Evolutionary conservation across 1,140 invertebrate species (phyloP).

Genomic region (Drosophila pectinifera): DNA sequence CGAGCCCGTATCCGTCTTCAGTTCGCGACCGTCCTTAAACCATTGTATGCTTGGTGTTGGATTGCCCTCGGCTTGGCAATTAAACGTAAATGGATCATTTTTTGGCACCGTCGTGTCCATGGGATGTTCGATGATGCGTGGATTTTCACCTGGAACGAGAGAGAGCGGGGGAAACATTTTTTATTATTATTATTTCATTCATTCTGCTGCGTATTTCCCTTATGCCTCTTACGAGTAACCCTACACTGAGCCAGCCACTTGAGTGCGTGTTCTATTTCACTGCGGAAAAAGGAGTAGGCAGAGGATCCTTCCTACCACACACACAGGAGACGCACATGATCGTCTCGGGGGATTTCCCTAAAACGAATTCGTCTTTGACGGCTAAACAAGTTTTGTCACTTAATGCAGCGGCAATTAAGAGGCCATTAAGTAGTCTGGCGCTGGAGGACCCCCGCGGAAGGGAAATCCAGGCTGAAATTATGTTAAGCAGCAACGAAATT

Average conservation of each 20-base stretch:
- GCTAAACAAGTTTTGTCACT: slow-evolving; percentile 74
- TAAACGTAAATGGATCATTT: slow-evolving; percentile 89
- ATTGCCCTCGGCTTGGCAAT: slow-evolving; percentile 89
- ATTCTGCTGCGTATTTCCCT: not conserved
- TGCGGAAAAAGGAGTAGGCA: slow-evolving; percentile 6
- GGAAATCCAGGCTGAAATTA: slow-evolving; percentile 62
- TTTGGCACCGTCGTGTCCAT: slow-evolving; percentile 89
- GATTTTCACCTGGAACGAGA: slow-evolving; percentile 86
- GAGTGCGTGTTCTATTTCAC: slow-evolving; percentile 47
- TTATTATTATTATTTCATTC: slow-evolving; percentile 19
- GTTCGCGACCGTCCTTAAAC: slow-evolving; percentile 88
- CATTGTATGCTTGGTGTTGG: slow-evolving; percentile 88
- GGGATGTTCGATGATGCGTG: slow-evolving; percentile 91
- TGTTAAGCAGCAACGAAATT: slow-evolving; percentile 68
- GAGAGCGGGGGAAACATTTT: slow-evolving; percentile 11
- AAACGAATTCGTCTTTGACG: slow-evolving; percentile 27
- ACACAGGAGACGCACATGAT: slow-evolving; percentile 7
- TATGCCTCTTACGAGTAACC: slow-evolving; percentile 2
- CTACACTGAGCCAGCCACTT: slow-evolving; percentile 35
- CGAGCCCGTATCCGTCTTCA: slow-evolving; percentile 86
- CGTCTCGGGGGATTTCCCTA: slow-evolving; percentile 27
- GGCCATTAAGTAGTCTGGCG: slow-evolving; percentile 53
- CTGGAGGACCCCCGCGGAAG: slow-evolving; percentile 14
- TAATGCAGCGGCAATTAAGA: slow-evolving; percentile 69
- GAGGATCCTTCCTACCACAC: slow-evolving; percentile 16